Conservation (phyloP, 2,797 vertebrate species). For the Sciurus vulgaris region DNA sequence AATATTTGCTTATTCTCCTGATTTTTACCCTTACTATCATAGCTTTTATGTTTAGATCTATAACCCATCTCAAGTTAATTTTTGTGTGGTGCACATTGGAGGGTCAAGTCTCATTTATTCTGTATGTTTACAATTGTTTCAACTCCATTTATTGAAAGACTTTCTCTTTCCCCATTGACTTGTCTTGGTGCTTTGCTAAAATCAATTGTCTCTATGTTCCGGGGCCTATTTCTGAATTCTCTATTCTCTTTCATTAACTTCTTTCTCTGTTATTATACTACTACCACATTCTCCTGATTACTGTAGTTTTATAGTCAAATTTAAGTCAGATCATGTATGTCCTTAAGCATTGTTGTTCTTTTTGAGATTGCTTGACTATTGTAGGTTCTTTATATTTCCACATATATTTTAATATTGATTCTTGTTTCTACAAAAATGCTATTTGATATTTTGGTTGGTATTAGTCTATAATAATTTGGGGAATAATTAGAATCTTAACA, state of each 20-base stretch:
- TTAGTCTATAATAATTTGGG: constrained; percentile 9
- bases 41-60: constrained; percentile 6
- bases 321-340: not conserved
- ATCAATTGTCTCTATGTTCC: not conserved
- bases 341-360: not conserved
- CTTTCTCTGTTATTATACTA: not conserved
- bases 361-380: not conserved
- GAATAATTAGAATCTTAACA: constrained; percentile 7
- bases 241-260: not conserved
- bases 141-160: not conserved
- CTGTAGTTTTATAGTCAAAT: not conserved
- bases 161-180: not conserved
- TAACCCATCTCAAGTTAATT: not conserved
- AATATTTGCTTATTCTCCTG: not conserved
- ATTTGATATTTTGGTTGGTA: not conserved
- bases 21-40: not conserved
- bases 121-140: not conserved
- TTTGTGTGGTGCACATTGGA: not conserved
- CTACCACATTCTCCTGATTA: not conserved
- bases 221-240: not conserved
- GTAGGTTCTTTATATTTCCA: not conserved
- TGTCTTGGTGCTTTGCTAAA: not conserved
- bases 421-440: not conserved
- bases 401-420: not conserved
- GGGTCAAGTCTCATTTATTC: not conserved